Evolutionary conservation across 2,113 vertebrate species (phyloP), one percentile per base, ranked within the genome.

Genomic region (Caranx melampygus): DNA sequence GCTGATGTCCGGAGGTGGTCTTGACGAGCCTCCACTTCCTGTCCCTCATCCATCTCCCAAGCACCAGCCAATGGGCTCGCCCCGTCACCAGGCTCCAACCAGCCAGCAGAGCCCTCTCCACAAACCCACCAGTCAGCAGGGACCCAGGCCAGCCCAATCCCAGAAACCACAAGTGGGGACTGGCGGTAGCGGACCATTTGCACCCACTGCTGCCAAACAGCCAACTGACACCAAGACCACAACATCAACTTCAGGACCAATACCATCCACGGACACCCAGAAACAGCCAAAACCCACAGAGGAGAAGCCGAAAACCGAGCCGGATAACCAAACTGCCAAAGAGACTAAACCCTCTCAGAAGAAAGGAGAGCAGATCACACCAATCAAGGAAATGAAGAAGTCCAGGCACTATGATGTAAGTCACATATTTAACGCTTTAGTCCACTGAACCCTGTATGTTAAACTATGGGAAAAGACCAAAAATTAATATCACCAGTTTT

Each of bases 371-470:
- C 86, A 85, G 37, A 90, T 93, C 45, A 89, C 83, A 34, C 89
- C 94, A 0, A 82, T 92, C 61, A 91, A 92, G 44, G 96, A 97
- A 78, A 93, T 85, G 0, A 96, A 95, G 0, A 96, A 95, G 92
- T 89, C 77, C 0, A 96, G 95, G 91, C 96, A 97, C 26, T 95
- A 96, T 55, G 97, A 98, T 91, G 98, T 99, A 91, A 97, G 95
- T 93, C 60, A 5, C 15, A 40, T 76, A 52, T 34, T 58, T 15
- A 18, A 33, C 13, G 16, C 10, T 70, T 34, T 26, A n/a, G 9
- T 57, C 5, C 6, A 44, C 16, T 37, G 11, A 51, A 18, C 21
- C 62, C 47, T 79, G 62, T 72, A 68, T 88, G 76, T 33, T 75
- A 62, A 71, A n/a, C 60, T 78, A 72, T 72, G 55, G 70, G 4